Evolutionary conservation across 2,113 vertebrate species (phyloP), one percentile per base, ranked within the genome.

Genomic region (Nicator chloris): DNA sequence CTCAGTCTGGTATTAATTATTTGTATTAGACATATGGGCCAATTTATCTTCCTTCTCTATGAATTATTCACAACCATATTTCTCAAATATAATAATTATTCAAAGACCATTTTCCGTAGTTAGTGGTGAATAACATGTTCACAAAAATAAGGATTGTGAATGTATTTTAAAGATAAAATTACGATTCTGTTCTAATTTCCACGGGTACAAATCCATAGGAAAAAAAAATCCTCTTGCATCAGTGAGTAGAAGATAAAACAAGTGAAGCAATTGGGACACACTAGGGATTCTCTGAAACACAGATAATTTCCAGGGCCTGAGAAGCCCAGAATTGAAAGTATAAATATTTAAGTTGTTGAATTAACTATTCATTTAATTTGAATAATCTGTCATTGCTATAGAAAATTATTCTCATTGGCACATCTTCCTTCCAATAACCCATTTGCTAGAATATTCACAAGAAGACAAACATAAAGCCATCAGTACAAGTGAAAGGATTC

Each of bases 291-390:
- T 92, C 35, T 92, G 35, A 81, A 82, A 86, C 17, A 66, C 14
- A 68, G 68, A 85, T 54, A 49, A 60, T 64, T 92, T 81, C 56
- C 28, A 83, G 45, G 37, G 33, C 60, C 53, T 81, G 31, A 83
- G 65, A 80, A 93, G 45, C 17, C 28, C 28, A 75, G 82, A 90
- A 80, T 35, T 81, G 61, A 70, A 87, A 86, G 59, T 60, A 88
- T 93, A 94, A 96, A 94, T 95, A 91, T 94, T 96, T 96, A 94
- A 94, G 40, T 81, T 88, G 22, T 28, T 86, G 35, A 90, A 95
- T 92, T 94, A 60, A 86, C 83, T 93, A 92, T 88, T 90, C 33
- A 86, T 97, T 96, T 93, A 81, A 86, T 95, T 93, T 92, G 79
- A 93, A 88, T 94, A 91, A 88, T 92, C 54, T 78, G 59, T 88